Percentiles rank a stretch among this genome's conserved stretches.
phyloP scores from a whole-genome alignment of 2,797 vertebrate genomes.

The Phrynocephalus guinanensis region DNA sequence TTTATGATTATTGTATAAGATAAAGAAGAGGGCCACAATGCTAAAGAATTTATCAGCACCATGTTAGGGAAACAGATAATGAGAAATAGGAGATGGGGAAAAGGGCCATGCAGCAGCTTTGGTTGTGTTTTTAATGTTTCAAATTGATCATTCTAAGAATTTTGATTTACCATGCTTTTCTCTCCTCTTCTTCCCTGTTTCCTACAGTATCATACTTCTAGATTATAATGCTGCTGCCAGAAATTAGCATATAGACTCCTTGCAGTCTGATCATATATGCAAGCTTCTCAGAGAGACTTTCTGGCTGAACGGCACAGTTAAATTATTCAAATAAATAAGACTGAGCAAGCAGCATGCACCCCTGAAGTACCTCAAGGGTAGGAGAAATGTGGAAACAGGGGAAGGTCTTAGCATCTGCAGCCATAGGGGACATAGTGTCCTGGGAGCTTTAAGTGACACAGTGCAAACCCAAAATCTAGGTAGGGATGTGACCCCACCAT shows the following conservation, averaged over 20 bases:
- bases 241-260: no score
- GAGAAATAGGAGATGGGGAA: no score
- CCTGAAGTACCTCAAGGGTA: background rate
- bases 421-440: no score
- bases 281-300: no score
- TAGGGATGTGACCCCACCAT: background rate
- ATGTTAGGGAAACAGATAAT: no score
- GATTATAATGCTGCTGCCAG: background rate
- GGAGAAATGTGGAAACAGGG: background rate
- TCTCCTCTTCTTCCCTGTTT: background rate
- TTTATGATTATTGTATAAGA: no score
- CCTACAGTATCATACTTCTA: background rate
- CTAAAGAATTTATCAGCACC: no score
- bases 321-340: background rate
- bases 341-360: background rate
- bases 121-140: background rate
- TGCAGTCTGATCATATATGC: no score
- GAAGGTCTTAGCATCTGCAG: background rate
- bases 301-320: background rate
- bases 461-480: background rate
- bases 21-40: no score
- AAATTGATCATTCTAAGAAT: background rate
- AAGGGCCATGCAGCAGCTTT: no score
- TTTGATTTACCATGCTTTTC: background rate
- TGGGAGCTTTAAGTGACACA: background rate